These are phyloP conservation scores for Melanostigma gelatinosum DNA, from an alignment of 2,113 vertebrate species.

Conservation along the genomic window DNA sequence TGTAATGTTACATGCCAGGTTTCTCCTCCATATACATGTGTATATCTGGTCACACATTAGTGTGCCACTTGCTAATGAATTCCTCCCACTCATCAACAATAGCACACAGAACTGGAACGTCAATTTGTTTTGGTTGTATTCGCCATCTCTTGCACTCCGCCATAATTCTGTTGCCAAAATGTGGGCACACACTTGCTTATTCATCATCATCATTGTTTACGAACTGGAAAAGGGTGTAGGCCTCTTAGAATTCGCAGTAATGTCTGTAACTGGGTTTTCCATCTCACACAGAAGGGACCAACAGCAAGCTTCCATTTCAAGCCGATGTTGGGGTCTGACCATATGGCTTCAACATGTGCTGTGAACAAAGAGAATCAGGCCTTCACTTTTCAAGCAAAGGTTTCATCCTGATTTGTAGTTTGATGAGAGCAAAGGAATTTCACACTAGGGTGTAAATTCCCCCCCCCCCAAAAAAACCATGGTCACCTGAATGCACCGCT, in stretches of 20 bases:
- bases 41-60: not conserved
- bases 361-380: too few relatives aligned
- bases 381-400: too few relatives aligned
- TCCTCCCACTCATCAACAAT: not conserved
- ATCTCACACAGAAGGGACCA: not conserved
- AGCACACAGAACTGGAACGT: not conserved
- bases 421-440: too few relatives aligned
- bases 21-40: not conserved
- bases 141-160: not conserved
- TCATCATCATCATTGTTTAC: not conserved
- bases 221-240: not conserved
- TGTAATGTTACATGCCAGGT: not conserved
- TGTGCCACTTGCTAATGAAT: not conserved
- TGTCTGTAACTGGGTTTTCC: not conserved
- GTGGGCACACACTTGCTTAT: not conserved
- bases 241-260: not conserved
- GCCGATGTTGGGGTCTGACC: too few relatives aligned
- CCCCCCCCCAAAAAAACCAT: too few relatives aligned
- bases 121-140: not conserved
- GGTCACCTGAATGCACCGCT: too few relatives aligned
- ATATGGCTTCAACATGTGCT: too few relatives aligned
- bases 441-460: too few relatives aligned
- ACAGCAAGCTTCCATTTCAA: not conserved
- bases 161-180: not conserved
- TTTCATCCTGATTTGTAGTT: too few relatives aligned